phyloP scores from a whole-genome alignment of 2,113 vertebrate genomes.

The Mesoclemmys tuberculata region DNA sequence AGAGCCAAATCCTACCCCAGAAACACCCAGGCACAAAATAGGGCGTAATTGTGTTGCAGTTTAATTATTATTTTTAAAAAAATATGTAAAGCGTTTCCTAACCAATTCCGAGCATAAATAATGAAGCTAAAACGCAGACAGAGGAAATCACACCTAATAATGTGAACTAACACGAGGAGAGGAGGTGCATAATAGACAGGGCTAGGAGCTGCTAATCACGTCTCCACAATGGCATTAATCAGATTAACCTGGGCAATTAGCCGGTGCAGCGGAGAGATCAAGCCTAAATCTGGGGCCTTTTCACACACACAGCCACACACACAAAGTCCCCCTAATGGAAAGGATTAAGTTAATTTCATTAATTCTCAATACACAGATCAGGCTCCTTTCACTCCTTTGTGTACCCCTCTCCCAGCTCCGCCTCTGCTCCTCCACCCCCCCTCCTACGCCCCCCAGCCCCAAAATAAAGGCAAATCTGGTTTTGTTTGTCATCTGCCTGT shows the following conservation, averaged over 20 bases:
- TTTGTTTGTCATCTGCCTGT: slow-evolving; percentile 86
- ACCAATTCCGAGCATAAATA: slow-evolving; percentile 52
- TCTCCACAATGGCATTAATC: slow-evolving; percentile 85
- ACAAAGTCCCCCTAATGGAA: slow-evolving; percentile 78
- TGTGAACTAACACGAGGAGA: slow-evolving; percentile 64
- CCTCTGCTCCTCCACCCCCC: neutral
- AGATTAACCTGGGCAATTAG: slow-evolving; percentile 88
- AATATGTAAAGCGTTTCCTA: neutral
- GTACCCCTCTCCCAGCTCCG: slow-evolving; percentile 41
- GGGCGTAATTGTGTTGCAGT: neutral
- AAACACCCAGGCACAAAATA: neutral
- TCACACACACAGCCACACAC: slow-evolving; percentile 1
- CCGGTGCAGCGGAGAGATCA: slow-evolving; percentile 64
- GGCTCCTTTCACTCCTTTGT: slow-evolving; percentile 75
- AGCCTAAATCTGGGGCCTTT: slow-evolving; percentile 64
- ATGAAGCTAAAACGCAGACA: slow-evolving; percentile 52
- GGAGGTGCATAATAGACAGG: slow-evolving; percentile 64
- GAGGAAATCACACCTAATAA: slow-evolving; percentile 79
- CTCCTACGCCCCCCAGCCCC: neutral
- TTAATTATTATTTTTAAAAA: neutral
- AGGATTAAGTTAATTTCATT: slow-evolving; percentile 95
- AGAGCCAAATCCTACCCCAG: neutral
- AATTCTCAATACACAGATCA: slow-evolving; percentile 91
- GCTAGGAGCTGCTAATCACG: slow-evolving; percentile 73
- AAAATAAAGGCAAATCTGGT: slow-evolving; percentile 78